Evolutionary conservation across 2,888 invertebrate species (phyloP), one percentile per base, ranked within the genome.

Genomic region (Lycia hirtaria): DNA sequence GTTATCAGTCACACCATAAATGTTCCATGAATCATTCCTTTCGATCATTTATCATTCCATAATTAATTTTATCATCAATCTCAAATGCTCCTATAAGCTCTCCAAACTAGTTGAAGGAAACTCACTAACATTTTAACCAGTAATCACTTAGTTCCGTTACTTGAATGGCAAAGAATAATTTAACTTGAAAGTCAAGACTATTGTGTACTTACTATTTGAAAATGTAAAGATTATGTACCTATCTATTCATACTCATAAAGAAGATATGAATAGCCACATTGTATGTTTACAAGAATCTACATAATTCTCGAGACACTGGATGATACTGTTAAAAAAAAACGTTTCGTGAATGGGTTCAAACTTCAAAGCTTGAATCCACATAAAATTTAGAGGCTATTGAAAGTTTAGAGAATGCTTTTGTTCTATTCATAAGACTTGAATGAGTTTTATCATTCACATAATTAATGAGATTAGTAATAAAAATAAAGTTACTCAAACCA

Each of bases 21-120:
- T 35, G 17, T 35, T 47, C 35, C 47, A 26, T 26, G 15, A 24
- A n/a, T 24, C 9, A 47, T 17, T 26, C 47, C 17, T 35, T 35
- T 47, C 35, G 47, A 47, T 26, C 35, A 47, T 24, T 10, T 35
- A 47, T 26, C 35, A 47, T 24, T 10, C 47, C 15, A 15, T 26
- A 35, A 47, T 44, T 30, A 30, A 19, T 19, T 19, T n/a, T n/a
- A n/a, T n/a, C n/a, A 7, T 3, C 44, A 30, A 44, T 44, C 30
- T 30, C 12, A 41, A 41, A n/a, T 30, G 1, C n/a, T 28, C 17
- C n/a, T 12, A 30, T n/a, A 30, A n/a, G 30, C 10, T 30, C 17
- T 26, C 17, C 10, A 14, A 41, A 41, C 26, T 24, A 9, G 15
- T 4, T 44, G 17, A 28, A 4, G 17, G 10, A 2, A 14, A 14